Evolutionary conservation across 2,888 invertebrate genomes (phyloP).

Genomic region (Onchidella celtica): DNA sequence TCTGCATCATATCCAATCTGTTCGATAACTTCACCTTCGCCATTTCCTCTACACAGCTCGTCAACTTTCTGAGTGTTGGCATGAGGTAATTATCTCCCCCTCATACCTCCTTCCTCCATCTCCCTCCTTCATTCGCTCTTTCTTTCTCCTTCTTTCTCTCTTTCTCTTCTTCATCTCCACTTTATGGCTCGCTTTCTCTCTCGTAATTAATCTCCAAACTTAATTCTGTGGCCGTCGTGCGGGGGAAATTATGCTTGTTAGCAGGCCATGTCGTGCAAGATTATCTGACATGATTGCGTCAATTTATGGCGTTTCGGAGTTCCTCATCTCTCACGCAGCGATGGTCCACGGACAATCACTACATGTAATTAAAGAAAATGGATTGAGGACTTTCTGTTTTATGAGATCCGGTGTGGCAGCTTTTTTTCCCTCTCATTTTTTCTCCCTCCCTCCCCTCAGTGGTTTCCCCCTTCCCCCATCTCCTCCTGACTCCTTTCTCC

Average conservation of each 20-base stretch:
- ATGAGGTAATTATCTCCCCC: too few species aligned
- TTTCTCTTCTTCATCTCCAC: neutral
- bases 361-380: constrained; percentile 40
- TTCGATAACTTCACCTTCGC: too few species aligned
- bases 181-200: neutral
- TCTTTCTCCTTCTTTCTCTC: neutral
- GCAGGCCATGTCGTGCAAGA: neutral
- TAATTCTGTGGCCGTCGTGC: constrained; percentile 29
- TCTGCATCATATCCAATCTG: too few species aligned
- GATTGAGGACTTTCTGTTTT: constrained; percentile 36
- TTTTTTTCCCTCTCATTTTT: neutral
- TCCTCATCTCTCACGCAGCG: constrained; percentile 29
- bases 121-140: too few species aligned
- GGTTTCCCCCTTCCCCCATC: too few species aligned
- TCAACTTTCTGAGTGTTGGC: too few species aligned
- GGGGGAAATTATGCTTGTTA: constrained; percentile 35
- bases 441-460: too few species aligned
- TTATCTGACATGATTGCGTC: constrained; percentile 34
- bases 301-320: constrained; percentile 32
- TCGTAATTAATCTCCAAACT: constrained; percentile 34
- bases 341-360: constrained; percentile 28
- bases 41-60: too few species aligned
- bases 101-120: too few species aligned
- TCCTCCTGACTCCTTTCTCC: too few species aligned
- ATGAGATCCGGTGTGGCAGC: neutral